A percentile compares a stretch with the other conserved stretches of the same genome.
Evolutionary conservation across 1,140 invertebrate species (phyloP).

Genomic region (Sitodiplosis mosellana): DNA sequence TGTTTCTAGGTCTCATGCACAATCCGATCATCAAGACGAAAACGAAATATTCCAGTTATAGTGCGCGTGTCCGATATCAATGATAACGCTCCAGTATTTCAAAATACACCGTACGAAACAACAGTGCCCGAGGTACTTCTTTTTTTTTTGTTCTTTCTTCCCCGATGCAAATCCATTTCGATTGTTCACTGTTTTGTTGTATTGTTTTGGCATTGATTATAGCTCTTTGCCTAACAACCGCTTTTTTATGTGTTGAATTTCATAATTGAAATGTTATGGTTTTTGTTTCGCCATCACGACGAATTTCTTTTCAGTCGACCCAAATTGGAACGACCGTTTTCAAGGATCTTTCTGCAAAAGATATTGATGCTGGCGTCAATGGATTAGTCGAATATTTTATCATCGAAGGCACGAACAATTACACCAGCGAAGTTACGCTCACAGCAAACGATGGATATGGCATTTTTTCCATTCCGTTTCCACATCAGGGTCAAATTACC

Average conservation of each 20-base stretch:
- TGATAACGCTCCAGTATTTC: conserved; percentile 66
- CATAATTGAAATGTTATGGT: conserved; percentile 1
- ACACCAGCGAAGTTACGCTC: conserved; percentile 34
- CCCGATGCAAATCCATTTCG: too few species aligned
- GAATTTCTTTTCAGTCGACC: conserved; percentile 43
- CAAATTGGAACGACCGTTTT: conserved; percentile 76
- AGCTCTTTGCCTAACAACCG: too few species aligned
- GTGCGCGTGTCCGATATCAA: conserved; percentile 80
- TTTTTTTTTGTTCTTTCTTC: not conserved
- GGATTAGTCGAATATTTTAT: conserved; percentile 68
- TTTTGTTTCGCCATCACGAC: conserved; percentile 1
- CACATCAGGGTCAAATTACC: conserved; percentile 69
- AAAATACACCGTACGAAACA: conserved; percentile 62
- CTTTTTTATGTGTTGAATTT: not conserved
- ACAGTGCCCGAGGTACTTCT: conserved; percentile 65
- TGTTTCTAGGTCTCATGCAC: conserved; percentile 56
- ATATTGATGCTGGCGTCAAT: conserved; percentile 73
- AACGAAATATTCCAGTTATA: conserved; percentile 68
- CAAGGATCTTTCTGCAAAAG: conserved; percentile 60
- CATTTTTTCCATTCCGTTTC: conserved; percentile 67
- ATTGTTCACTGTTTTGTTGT: too few species aligned
- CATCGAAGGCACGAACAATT: conserved; percentile 34
- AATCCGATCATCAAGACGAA: conserved; percentile 51
- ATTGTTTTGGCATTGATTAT: too few species aligned
- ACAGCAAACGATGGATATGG: conserved; percentile 60